A percentile compares a stretch with the other conserved stretches of the same genome.
Conservation (phyloP, 2,888 invertebrate species). For the Harpagoxenus sublaevis region DNA sequence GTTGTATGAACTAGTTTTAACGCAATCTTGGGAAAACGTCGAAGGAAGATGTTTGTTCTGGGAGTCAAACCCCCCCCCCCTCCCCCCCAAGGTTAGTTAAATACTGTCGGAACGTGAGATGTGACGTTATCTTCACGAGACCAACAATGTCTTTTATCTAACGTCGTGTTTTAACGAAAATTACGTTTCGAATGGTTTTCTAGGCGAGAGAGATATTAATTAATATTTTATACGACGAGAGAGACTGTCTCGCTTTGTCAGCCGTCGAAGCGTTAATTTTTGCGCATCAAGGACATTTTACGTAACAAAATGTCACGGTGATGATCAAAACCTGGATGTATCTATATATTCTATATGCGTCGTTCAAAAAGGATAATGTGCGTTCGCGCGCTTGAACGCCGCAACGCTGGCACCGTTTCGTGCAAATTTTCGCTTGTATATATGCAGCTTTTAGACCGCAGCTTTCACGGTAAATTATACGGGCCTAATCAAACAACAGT, state of each 20-base stretch:
- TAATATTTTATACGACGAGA: background rate
- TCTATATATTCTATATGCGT: background rate
- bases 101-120: background rate
- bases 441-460: constrained; percentile 73
- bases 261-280: constrained; percentile 43
- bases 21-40: background rate
- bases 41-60: constrained; percentile 1
- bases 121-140: background rate
- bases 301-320: constrained; percentile 6
- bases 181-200: background rate
- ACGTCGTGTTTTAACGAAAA: background rate
- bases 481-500: constrained; percentile 75
- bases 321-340: constrained; percentile 22
- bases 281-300: background rate
- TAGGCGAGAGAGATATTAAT: constrained; percentile 8
- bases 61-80: background rate
- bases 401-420: constrained; percentile 52
- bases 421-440: constrained; percentile 68
- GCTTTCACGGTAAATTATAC: constrained; percentile 77
- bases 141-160: background rate
- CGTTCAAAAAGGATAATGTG: background rate
- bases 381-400: constrained; percentile 50
- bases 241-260: constrained; percentile 16
- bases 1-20: constrained; percentile 30
- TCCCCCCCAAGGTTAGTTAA: background rate